Evolutionary conservation across 2,888 invertebrate species (phyloP).

Genomic region (Cybosia mesomella): DNA sequence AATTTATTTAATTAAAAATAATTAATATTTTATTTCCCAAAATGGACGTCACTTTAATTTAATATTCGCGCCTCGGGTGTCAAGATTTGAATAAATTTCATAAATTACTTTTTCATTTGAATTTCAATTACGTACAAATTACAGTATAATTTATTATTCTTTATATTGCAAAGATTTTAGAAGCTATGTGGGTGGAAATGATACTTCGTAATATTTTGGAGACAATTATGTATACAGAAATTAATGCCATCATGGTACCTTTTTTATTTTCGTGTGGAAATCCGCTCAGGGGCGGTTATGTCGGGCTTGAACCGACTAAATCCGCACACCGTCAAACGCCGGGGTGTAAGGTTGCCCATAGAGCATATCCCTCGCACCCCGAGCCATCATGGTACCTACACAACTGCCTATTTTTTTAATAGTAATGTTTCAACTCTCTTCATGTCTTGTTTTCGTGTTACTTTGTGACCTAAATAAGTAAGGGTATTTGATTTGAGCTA

Average conservation of each 20-base stretch:
- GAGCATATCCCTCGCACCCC: too few species aligned
- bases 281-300: too few species aligned
- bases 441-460: too few species aligned
- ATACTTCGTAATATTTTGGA: background rate
- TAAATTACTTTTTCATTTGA: conserved; percentile 43
- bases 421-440: too few species aligned
- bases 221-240: background rate
- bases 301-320: too few species aligned
- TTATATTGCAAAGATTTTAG: background rate
- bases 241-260: background rate
- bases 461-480: too few species aligned
- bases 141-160: conserved; percentile 22
- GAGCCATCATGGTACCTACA: too few species aligned
- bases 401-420: too few species aligned
- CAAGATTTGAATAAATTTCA: conserved; percentile 43
- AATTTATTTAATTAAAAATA: conserved; percentile 26
- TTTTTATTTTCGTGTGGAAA: too few species aligned
- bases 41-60: conserved; percentile 34
- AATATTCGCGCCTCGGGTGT: conserved; percentile 44
- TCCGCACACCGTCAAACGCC: too few species aligned
- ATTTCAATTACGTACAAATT: conserved; percentile 37
- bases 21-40: conserved; percentile 34
- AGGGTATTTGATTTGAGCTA: too few species aligned
- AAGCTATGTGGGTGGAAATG: background rate
- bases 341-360: too few species aligned